These are phyloP conservation scores for Cirrhinus mrigala DNA, from an alignment of 2,797 vertebrate genomes.

Conservation along the genomic window DNA sequence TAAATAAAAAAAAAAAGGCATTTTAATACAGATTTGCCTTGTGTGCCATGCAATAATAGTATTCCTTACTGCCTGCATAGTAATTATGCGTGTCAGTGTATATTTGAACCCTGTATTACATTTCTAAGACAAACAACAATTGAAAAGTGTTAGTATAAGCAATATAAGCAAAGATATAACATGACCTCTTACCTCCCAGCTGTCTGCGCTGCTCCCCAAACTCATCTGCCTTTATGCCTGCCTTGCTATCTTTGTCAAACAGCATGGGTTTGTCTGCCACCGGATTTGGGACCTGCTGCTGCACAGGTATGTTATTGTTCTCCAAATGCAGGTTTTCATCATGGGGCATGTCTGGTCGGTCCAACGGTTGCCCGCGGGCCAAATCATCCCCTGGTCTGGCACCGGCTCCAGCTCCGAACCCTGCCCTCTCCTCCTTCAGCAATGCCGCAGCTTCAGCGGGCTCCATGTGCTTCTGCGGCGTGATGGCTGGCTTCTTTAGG, in stretches of 20 bases:
- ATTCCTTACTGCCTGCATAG: not conserved
- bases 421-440: conserved; percentile 64
- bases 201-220: conserved; percentile 79
- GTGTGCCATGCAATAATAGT: not conserved
- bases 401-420: conserved; percentile 55
- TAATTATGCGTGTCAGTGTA: not conserved
- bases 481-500: conserved; percentile 82
- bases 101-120: not conserved
- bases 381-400: conserved; percentile 49
- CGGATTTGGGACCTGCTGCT: conserved; percentile 67
- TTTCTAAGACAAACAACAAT: not conserved
- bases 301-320: conserved; percentile 22
- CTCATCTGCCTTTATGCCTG: conserved; percentile 77
- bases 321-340: conserved; percentile 56
- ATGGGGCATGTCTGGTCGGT: conserved; percentile 74
- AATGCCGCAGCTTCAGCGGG: conserved; percentile 57
- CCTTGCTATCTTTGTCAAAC: conserved; percentile 80
- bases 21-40: not conserved
- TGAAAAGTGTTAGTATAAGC: not conserved
- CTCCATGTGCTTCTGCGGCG: conserved; percentile 72
- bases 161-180: not conserved
- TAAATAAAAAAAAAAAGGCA: not conserved
- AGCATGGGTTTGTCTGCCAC: conserved; percentile 71
- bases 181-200: conserved; percentile 69
- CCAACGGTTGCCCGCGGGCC: conserved; percentile 68